These are phyloP conservation scores for Priocnemis perturbator DNA, from an alignment of 2,888 invertebrate species.

Conservation along the genomic window DNA sequence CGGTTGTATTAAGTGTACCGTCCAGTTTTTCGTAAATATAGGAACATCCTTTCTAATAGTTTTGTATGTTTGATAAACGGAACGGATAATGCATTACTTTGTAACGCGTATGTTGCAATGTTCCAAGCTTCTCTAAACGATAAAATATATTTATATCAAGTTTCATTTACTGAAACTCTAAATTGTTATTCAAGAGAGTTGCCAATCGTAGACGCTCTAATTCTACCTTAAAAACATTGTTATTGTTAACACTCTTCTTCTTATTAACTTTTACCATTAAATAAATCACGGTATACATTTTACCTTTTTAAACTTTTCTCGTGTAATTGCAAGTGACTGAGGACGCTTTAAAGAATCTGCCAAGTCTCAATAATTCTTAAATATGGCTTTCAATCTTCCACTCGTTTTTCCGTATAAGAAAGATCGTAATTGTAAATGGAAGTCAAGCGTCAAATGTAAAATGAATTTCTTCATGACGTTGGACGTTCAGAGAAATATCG, in stretches of 20 bases:
- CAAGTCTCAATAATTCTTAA: slow-evolving; percentile 40
- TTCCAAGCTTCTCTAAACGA: slow-evolving; percentile 17
- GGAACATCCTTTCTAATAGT: slow-evolving; percentile 43
- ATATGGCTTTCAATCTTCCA: slow-evolving; percentile 49
- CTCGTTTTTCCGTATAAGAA: slow-evolving; percentile 30
- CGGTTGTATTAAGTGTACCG: neutral
- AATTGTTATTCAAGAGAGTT: slow-evolving; percentile 70
- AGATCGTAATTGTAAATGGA: slow-evolving; percentile 33
- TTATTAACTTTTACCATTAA: slow-evolving; percentile 70
- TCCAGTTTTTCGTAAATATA: slow-evolving; percentile 32
- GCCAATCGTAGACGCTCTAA: slow-evolving; percentile 68
- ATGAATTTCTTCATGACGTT: slow-evolving; percentile 24
- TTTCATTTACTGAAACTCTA: slow-evolving; percentile 65
- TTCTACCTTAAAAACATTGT: slow-evolving; percentile 67
- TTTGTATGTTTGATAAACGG: slow-evolving; percentile 17
- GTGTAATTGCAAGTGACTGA: slow-evolving; percentile 55
- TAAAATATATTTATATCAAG: slow-evolving; percentile 49
- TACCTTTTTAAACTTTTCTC: slow-evolving; percentile 66
- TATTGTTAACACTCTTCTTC: slow-evolving; percentile 72
- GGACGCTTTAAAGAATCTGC: slow-evolving; percentile 52
- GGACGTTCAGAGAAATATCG: slow-evolving; percentile 14
- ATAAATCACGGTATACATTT: slow-evolving; percentile 64
- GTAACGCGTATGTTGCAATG: slow-evolving; percentile 11
- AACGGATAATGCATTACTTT: slow-evolving; percentile 18
- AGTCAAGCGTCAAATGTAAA: slow-evolving; percentile 18